Conservation (phyloP, 2,888 invertebrate species). For the Lepidonotus clava region DNA sequence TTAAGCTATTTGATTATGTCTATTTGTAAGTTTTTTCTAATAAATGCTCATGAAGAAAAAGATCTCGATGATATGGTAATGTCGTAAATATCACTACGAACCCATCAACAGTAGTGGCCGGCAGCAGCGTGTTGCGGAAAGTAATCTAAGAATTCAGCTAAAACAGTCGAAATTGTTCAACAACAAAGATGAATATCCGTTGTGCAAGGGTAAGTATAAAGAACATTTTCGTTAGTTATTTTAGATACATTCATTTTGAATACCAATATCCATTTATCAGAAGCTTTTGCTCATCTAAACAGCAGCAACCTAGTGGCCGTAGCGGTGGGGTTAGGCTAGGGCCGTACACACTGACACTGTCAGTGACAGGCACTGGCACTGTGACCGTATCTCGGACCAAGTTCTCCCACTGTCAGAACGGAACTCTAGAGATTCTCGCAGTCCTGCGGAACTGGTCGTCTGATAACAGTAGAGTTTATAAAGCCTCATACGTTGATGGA, state of each 20-base stretch:
- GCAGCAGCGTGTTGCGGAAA: neutral
- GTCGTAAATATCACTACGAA: neutral
- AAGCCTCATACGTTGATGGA: no score
- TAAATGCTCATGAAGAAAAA: no score
- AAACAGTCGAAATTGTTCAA: neutral
- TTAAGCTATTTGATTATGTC: no score
- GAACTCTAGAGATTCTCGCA: neutral
- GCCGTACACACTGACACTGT: neutral
- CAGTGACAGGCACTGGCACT: neutral
- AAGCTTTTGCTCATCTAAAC: no score
- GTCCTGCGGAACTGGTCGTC: no score
- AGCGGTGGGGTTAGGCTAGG: no score
- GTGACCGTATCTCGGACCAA: neutral
- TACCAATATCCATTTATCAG: no score
- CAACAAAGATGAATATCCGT: slow-evolving; percentile 53
- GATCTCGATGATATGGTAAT: no score
- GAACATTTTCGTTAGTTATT: neutral
- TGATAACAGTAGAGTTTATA: no score
- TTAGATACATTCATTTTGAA: neutral
- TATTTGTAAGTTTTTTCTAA: no score
- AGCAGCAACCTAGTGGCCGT: no score
- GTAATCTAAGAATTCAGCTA: slow-evolving; percentile 9
- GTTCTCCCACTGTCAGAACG: neutral
- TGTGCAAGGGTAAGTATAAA: slow-evolving; percentile 50
- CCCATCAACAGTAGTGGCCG: neutral